phyloP scores from a whole-genome alignment of 2,113 vertebrate genomes.

The Lycocorax pyrrhopterus region DNA sequence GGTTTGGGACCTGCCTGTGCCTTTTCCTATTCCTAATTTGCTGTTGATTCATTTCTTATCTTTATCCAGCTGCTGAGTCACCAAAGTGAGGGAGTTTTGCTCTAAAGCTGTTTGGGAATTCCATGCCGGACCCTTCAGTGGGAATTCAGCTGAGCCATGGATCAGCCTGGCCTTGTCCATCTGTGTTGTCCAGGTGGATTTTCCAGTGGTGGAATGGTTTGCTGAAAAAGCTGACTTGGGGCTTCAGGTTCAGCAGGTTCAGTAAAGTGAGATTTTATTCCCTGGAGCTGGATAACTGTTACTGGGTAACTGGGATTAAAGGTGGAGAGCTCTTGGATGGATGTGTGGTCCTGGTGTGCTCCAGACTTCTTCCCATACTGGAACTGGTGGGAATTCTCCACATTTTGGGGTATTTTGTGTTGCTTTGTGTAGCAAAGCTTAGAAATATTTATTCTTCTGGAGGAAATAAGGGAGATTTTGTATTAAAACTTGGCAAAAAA shows the following conservation, averaged over 20 bases:
- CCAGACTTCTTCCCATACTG: neutral
- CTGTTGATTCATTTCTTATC: neutral
- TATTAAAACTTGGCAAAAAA: neutral
- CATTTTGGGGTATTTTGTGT: neutral
- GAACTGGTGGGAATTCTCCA: neutral
- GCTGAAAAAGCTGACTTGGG: neutral
- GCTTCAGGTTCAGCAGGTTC: neutral
- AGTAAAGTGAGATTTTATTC: neutral
- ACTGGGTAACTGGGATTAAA: neutral
- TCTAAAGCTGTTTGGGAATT: neutral
- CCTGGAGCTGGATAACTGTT: neutral
- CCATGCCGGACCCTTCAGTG: neutral
- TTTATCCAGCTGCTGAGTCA: neutral
- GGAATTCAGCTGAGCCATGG: neutral
- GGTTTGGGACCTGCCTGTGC: neutral
- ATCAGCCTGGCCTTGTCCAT: neutral
- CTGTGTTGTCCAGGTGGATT: neutral
- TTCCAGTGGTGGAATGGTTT: neutral
- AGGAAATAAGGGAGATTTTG: neutral
- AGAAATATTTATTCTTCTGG: neutral
- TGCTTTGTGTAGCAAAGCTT: neutral
- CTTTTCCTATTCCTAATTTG: neutral
- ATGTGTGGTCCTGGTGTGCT: neutral
- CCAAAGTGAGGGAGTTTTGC: neutral
- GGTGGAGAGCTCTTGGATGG: neutral